A percentile compares a stretch with the other conserved stretches of the same genome.
Evolutionary conservation across 2,113 vertebrate genomes (phyloP).

Genomic region (Perca flavescens): DNA sequence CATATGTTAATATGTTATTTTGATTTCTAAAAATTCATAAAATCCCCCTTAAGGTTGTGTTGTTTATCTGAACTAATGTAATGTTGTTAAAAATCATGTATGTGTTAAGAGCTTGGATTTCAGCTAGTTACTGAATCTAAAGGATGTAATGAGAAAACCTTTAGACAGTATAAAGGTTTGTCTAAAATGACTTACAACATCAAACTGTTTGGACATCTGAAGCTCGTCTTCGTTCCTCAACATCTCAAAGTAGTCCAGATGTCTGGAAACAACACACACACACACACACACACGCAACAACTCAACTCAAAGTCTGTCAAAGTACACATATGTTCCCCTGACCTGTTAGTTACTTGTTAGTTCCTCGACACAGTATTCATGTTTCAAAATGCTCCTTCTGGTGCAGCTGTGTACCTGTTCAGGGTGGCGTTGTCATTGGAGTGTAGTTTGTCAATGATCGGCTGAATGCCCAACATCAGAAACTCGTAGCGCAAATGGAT

Average conservation of each 20-base stretch:
- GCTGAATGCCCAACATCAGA: slow-evolving; percentile 96
- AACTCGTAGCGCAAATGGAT: slow-evolving; percentile 95
- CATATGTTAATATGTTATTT: neutral
- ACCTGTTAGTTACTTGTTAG: neutral
- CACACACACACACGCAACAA: neutral
- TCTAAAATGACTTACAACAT: slow-evolving; percentile 83
- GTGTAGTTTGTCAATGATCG: slow-evolving; percentile 93
- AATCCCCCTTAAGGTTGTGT: neutral
- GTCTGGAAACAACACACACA: slow-evolving; percentile 77
- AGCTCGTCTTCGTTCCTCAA: slow-evolving; percentile 95
- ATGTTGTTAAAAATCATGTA: neutral
- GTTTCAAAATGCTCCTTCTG: neutral
- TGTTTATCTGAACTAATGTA: neutral
- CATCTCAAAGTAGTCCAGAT: slow-evolving; percentile 97
- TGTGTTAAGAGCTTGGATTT: neutral
- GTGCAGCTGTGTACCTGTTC: slow-evolving; percentile 85
- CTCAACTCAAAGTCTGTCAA: neutral
- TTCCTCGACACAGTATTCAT: neutral
- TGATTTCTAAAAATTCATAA: neutral
- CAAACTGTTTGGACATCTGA: slow-evolving; percentile 91
- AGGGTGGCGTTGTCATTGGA: slow-evolving; percentile 92
- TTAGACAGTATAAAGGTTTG: neutral
- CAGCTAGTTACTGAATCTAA: neutral
- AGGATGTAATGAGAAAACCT: neutral
- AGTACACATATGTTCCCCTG: neutral